Evolutionary conservation across 2,797 vertebrate genomes (phyloP).

Genomic region (Phrynocephalus forsythii): DNA sequence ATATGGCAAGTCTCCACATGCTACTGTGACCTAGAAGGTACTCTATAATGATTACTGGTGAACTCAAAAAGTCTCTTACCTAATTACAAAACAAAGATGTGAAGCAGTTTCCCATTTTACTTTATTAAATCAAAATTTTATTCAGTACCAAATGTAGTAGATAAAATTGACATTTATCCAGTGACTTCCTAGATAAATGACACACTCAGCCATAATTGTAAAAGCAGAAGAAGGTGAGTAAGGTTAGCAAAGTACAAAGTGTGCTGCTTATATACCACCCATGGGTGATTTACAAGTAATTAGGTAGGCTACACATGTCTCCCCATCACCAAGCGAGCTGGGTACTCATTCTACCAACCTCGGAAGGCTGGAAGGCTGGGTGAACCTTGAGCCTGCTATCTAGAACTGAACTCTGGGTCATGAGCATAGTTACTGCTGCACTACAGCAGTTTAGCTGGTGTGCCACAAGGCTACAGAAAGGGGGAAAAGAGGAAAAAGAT

Average conservation of each 20-base stretch:
- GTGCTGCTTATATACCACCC: too few species aligned
- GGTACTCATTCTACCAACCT: too few species aligned
- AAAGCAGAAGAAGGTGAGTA: not conserved
- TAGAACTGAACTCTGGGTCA: too few species aligned
- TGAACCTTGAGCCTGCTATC: too few species aligned
- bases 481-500: not conserved
- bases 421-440: too few species aligned
- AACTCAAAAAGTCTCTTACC: not conserved
- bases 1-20: not conserved
- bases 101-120: not conserved
- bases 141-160: not conserved
- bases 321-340: too few species aligned
- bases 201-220: not conserved
- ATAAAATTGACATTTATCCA: not conserved
- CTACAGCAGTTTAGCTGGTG: too few species aligned
- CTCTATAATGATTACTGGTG: not conserved
- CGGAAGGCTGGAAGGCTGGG: too few species aligned
- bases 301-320: too few species aligned
- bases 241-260: too few species aligned
- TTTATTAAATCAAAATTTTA: not conserved
- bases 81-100: not conserved
- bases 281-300: too few species aligned
- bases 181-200: not conserved
- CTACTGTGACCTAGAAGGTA: not conserved
- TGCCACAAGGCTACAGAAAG: not conserved